Conservation (phyloP, 1,140 invertebrate species). For the Thaumatotibia leucotreta region DNA sequence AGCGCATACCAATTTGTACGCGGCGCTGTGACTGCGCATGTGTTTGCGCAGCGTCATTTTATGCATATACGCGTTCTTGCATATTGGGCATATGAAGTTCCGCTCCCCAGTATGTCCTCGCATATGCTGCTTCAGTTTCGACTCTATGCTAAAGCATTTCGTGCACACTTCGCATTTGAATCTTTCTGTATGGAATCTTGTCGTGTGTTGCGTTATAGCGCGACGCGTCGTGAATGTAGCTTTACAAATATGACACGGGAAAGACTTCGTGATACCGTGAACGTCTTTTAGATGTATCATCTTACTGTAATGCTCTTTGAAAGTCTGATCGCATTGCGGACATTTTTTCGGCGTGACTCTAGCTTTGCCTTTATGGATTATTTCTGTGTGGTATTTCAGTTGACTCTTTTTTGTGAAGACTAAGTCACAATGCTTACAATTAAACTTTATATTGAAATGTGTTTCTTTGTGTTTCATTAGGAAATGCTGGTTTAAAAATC, state of each 20-base stretch:
- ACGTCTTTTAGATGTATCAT: slow-evolving; percentile 42
- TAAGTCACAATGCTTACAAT: slow-evolving; percentile 37
- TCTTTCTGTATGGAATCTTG: slow-evolving; percentile 69
- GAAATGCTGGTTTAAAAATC: slow-evolving; percentile 55
- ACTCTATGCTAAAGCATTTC: slow-evolving; percentile 72
- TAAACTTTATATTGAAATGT: slow-evolving; percentile 37
- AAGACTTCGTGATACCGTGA: slow-evolving; percentile 38
- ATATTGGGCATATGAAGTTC: slow-evolving; percentile 75
- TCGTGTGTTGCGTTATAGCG: slow-evolving; percentile 49
- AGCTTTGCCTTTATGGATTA: slow-evolving; percentile 35
- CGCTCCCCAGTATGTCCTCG: slow-evolving; percentile 79
- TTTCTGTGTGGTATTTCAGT: slow-evolving; percentile 40
- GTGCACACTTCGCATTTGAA: slow-evolving; percentile 72
- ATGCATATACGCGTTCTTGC: slow-evolving; percentile 78
- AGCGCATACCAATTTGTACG: slow-evolving; percentile 63
- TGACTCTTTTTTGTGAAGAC: slow-evolving; percentile 39
- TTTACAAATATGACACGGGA: slow-evolving; percentile 41
- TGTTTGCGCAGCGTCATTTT: slow-evolving; percentile 82
- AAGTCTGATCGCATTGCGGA: slow-evolving; percentile 32
- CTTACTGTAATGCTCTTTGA: slow-evolving; percentile 47
- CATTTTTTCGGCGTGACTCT: slow-evolving; percentile 36
- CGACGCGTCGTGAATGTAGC: slow-evolving; percentile 30
- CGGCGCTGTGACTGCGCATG: slow-evolving; percentile 77
- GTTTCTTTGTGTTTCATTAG: slow-evolving; percentile 63
- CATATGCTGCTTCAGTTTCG: slow-evolving; percentile 83